A percentile compares a stretch with the other conserved stretches of the same genome.
Conservation (phyloP, 2,797 vertebrate genomes). For the Champsocephalus esox region DNA sequence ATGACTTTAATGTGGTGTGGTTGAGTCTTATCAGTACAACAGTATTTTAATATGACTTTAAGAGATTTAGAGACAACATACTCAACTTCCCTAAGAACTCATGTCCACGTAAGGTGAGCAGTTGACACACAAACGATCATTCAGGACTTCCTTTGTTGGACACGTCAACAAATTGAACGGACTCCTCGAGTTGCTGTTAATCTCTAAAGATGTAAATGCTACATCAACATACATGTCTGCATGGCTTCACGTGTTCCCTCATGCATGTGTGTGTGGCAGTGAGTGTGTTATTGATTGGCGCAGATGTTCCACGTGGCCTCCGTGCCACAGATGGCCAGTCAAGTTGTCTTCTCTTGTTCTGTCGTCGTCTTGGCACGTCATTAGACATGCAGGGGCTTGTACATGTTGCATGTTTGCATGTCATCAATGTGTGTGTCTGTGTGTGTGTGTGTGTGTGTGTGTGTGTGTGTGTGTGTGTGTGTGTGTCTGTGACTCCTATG, state of each 20-base stretch:
- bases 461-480: neutral
- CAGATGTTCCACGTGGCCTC: conserved; percentile 64
- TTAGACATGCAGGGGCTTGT: conserved; percentile 74
- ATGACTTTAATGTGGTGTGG: neutral
- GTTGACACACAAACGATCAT: too few relatives aligned
- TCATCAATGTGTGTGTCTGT: conserved; percentile 10
- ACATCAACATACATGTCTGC: conserved; percentile 4
- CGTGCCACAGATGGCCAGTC: conserved; percentile 72
- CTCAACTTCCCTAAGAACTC: too few relatives aligned
- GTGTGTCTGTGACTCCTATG: conserved; percentile 28
- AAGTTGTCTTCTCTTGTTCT: conserved; percentile 60
- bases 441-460: neutral
- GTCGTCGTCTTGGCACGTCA: conserved; percentile 63
- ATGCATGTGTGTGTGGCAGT: conserved; percentile 36
- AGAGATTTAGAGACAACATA: too few relatives aligned
- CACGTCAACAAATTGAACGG: too few relatives aligned
- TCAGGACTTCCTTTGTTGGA: too few relatives aligned
- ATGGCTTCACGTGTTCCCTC: conserved; percentile 24
- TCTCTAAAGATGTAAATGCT: neutral
- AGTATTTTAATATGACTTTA: too few relatives aligned
- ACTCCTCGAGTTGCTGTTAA: too few relatives aligned
- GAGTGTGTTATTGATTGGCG: conserved; percentile 67
- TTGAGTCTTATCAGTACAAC: neutral
- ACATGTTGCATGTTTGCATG: conserved; percentile 34
- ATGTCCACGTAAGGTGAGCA: too few relatives aligned